Percentiles rank a stretch among this genome's conserved stretches.
phyloP scores from a whole-genome alignment of 2,888 invertebrate species.

The Pheosia tremula region DNA sequence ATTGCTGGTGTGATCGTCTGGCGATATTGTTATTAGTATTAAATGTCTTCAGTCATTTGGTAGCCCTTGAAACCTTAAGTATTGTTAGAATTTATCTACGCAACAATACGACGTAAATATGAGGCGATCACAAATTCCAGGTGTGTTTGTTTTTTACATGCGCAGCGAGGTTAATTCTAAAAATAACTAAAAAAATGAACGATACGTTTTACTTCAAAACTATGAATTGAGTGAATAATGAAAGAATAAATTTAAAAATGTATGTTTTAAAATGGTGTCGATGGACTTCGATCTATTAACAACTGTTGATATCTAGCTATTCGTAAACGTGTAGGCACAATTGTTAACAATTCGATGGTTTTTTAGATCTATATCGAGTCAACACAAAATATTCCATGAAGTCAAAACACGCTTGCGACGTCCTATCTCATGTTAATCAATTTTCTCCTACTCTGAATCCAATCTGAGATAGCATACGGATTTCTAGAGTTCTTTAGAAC shows the following conservation, averaged over 20 bases:
- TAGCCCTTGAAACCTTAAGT: not conserved
- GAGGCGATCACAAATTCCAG: not conserved
- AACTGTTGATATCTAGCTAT: constrained; percentile 1
- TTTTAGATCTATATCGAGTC: not conserved
- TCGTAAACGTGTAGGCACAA: not conserved
- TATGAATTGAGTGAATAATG: not conserved
- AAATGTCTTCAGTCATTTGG: too few relatives aligned
- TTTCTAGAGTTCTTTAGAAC: not conserved
- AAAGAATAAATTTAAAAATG: too few relatives aligned
- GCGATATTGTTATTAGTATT: too few relatives aligned
- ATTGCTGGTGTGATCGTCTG: too few relatives aligned
- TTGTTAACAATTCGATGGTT: not conserved
- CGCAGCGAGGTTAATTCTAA: constrained; percentile 2
- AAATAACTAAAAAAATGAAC: not conserved
- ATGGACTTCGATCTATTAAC: not conserved
- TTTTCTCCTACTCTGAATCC: not conserved
- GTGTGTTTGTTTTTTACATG: constrained; percentile 1
- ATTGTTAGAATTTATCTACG: not conserved
- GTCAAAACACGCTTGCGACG: not conserved
- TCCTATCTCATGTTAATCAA: too few relatives aligned
- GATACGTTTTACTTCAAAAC: not conserved
- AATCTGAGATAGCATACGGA: not conserved
- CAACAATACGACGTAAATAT: not conserved
- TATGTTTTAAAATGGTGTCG: too few relatives aligned
- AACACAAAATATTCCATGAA: not conserved